These are phyloP conservation scores for Myoxocephalus aenaeus DNA, from an alignment of 2,797 vertebrate species.

Conservation along the genomic window DNA sequence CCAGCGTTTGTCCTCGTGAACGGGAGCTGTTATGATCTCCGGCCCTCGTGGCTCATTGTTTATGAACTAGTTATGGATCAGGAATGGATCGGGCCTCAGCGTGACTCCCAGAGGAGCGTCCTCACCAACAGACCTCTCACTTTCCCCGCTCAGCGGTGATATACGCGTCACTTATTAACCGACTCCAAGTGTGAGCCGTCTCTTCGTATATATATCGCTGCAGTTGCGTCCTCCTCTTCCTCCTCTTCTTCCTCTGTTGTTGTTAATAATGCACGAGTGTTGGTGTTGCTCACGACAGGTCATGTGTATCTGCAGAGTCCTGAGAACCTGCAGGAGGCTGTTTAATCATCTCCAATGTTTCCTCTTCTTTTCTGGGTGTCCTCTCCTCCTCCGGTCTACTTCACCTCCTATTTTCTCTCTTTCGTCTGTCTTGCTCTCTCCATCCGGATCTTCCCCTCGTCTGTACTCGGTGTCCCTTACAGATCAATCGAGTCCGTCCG, in stretches of 20 bases:
- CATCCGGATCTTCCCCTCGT: background rate
- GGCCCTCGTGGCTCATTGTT: too few relatives aligned
- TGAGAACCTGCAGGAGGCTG: constrained; percentile 28
- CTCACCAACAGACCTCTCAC: background rate
- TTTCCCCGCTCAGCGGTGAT: background rate
- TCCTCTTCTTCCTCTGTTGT: background rate
- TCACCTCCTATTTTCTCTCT: too few relatives aligned
- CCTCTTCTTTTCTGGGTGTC: background rate
- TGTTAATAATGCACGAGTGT: constrained; percentile 24
- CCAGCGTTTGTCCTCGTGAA: too few relatives aligned
- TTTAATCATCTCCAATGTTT: background rate
- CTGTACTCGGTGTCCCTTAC: too few relatives aligned
- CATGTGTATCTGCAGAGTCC: constrained; percentile 10
- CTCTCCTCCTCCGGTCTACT: background rate
- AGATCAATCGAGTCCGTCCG: background rate
- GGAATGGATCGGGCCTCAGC: too few relatives aligned
- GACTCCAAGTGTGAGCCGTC: background rate
- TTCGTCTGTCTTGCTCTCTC: background rate
- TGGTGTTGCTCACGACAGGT: constrained; percentile 28
- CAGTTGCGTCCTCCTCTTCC: background rate
- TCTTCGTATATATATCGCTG: background rate
- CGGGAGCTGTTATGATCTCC: too few relatives aligned
- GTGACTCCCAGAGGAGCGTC: background rate
- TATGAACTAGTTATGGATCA: too few relatives aligned
- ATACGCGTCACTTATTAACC: background rate